Evolutionary conservation across 1,140 invertebrate genomes (phyloP), one percentile per base, ranked within the genome.

Genomic region (Hormaphis cornu): DNA sequence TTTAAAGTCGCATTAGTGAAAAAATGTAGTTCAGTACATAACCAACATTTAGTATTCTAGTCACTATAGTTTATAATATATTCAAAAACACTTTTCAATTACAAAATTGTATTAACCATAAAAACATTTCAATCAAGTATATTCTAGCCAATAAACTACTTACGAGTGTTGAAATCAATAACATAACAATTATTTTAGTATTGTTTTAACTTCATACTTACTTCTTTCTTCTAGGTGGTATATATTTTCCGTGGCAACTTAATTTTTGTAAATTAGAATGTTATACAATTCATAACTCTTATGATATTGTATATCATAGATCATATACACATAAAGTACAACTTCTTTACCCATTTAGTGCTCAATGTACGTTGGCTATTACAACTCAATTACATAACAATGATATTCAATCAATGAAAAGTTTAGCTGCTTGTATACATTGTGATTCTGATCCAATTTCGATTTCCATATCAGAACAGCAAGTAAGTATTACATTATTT

Each of bases 371-470:
- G 10, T 66, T 66, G 28, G 61, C 42, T 35, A 66, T 66, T 16
- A 66, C 61, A 30, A 50, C 42, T 48, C 61, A 66, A 50, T 48
- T 22, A 16, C 61, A 66, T 35, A 35, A 35, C 28, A 63, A 66
- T 35, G n/a, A 35, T 48, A 33, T 8, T 1, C n/a, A 66, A 50
- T 50, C 28, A 48, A 50, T 66, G 16, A 66, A 66, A 66, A 66
- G 61, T 12, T 22, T 66, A 24, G 61, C 61, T 22, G 61, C 61
- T 9, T 66, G 61, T 35, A 66, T 66, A 22, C 61, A 66, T 48
- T 66, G 44, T 50, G 61, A 66, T 66, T 66, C 61, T 50, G 61
- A 66, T 48, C 61, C 61, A 48, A 50, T 66, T 50, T 48, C 42
- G 20, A 44, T 66, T 30, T 48, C 26, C 18, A 66, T 66, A 33